These are phyloP conservation scores for Idris sp. DNA, from an alignment of 1,140 invertebrate genomes.

Conservation along the genomic window DNA sequence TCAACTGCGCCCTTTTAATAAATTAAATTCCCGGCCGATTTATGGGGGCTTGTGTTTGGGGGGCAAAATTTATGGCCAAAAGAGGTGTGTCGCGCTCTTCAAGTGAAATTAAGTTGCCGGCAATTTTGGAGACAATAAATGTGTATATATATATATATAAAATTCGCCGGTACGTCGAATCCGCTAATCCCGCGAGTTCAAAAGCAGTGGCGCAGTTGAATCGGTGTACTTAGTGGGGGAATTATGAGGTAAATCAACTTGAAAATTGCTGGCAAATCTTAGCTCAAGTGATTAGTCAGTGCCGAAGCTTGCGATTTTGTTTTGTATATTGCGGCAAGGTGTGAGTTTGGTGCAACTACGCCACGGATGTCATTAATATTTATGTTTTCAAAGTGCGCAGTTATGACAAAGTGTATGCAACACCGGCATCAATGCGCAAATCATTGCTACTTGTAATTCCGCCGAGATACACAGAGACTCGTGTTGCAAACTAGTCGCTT, in stretches of 20 bases:
- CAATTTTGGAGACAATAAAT: conserved; percentile 23
- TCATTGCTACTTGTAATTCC: no score
- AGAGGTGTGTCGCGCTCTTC: conserved; percentile 4
- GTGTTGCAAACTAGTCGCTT: no score
- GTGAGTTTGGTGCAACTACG: conserved; percentile 7
- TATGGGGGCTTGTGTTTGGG: no score
- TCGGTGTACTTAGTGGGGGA: conserved; percentile 11
- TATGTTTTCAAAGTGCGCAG: no score
- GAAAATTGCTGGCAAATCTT: conserved; percentile 58
- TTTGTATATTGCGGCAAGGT: conserved; percentile 18
- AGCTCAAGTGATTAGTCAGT: conserved; percentile 54
- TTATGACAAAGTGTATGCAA: no score
- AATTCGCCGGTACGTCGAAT: no score
- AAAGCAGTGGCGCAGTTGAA: not conserved
- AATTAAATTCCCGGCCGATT: no score
- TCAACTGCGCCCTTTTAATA: conserved; percentile 63
- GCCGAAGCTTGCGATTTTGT: conserved; percentile 26
- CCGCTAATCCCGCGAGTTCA: conserved; percentile 10
- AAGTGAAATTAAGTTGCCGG: conserved; percentile 12
- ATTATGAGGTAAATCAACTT: conserved; percentile 51
- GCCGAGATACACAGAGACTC: no score
- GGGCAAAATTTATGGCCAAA: no score
- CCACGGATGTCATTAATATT: conserved; percentile 27
- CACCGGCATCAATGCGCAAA: no score
- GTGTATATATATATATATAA: no score